phyloP scores from a whole-genome alignment of 2,113 vertebrate species.

The Stegastes partitus region DNA sequence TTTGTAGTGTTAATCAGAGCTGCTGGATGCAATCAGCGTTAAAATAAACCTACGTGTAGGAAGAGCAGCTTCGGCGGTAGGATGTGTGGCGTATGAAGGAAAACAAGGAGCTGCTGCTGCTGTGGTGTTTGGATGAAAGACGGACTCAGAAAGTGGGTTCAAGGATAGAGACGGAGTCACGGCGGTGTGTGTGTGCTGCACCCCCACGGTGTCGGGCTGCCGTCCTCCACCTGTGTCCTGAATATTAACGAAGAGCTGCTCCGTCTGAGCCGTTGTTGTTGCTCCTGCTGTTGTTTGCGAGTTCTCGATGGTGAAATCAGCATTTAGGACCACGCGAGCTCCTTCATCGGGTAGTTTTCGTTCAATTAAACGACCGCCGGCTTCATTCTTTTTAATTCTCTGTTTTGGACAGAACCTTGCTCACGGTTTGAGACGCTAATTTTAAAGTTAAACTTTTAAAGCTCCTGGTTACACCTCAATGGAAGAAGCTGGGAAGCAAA shows the following conservation, averaged over 20 bases:
- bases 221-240: constrained; percentile 63
- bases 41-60: background rate
- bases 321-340: background rate
- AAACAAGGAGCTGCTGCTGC: constrained; percentile 9
- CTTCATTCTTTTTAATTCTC: background rate
- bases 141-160: constrained; percentile 37
- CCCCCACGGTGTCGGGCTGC: constrained; percentile 54
- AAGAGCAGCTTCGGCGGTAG: too few species aligned
- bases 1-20: background rate
- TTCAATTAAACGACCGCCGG: background rate
- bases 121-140: constrained; percentile 37
- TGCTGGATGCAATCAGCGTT: background rate
- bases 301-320: background rate
- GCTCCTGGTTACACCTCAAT: too few species aligned
- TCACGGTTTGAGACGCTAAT: background rate
- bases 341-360: background rate
- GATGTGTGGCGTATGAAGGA: background rate
- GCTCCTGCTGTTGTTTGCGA: constrained; percentile 22
- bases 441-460: background rate
- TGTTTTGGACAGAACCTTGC: background rate
- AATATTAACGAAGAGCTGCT: constrained; percentile 63
- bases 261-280: constrained; percentile 31
- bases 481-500: too few species aligned
- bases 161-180: constrained; percentile 40
- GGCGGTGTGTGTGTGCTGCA: constrained; percentile 15